A percentile compares a stretch with the other conserved stretches of the same genome.
These are phyloP conservation scores for Rhynchonema sp. DNA, from an alignment of 2,888 invertebrate genomes.

Conservation along the genomic window DNA sequence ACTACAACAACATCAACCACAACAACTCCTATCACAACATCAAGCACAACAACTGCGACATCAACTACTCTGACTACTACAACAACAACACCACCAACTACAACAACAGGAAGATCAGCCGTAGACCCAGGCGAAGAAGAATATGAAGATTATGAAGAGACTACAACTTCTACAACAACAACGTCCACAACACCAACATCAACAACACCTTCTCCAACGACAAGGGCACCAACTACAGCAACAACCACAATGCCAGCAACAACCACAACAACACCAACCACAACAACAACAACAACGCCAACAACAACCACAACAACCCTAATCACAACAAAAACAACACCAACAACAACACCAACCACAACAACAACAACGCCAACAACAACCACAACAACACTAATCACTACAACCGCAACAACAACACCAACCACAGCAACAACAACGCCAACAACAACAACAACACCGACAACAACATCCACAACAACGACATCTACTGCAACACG, in stretches of 20 bases:
- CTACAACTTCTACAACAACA: background rate
- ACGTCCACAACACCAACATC: background rate
- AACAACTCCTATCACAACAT: constrained; percentile 4
- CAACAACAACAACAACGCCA: background rate
- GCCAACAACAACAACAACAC: background rate
- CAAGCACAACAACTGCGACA: constrained; percentile 4
- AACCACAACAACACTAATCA: background rate
- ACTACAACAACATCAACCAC: constrained; percentile 6
- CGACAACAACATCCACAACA: background rate
- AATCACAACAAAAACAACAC: background rate
- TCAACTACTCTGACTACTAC: constrained; percentile 5
- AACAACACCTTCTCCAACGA: background rate
- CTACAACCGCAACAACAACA: background rate
- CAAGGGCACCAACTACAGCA: background rate
- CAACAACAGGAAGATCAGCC: constrained; percentile 5
- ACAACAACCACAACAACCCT: background rate
- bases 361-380: background rate
- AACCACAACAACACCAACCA: background rate
- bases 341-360: background rate
- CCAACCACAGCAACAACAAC: background rate
- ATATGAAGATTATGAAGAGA: background rate
- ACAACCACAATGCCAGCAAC: background rate
- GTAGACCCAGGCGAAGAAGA: background rate
- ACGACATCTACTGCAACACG: background rate
- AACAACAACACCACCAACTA: constrained; percentile 3